Percentiles rank a stretch among this genome's conserved stretches.
Conservation (phyloP, 2,888 invertebrate genomes). For the Neocrepidodera transversa region DNA sequence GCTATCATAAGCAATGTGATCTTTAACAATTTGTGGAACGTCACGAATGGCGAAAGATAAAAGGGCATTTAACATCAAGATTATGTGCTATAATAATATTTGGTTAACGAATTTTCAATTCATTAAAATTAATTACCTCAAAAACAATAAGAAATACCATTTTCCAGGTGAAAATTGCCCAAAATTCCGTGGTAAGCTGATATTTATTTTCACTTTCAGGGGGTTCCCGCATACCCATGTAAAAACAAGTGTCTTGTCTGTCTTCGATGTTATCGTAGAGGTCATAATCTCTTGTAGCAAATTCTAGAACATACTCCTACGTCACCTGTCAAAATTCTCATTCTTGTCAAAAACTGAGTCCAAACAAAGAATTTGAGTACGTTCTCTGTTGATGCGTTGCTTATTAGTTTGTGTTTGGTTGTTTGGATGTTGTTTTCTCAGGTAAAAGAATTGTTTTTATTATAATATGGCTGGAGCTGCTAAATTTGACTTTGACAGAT, state of each 20-base stretch:
- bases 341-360: too few species aligned
- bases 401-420: too few species aligned
- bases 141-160: conserved; percentile 68
- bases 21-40: conserved; percentile 5
- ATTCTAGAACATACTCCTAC: conserved; percentile 36
- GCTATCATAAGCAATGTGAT: conserved; percentile 21
- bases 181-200: conserved; percentile 61
- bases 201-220: conserved; percentile 51
- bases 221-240: conserved; percentile 57
- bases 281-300: conserved; percentile 41
- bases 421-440: too few species aligned
- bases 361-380: too few species aligned
- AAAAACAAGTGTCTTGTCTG: conserved; percentile 51
- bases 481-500: too few species aligned
- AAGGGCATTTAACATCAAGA: conserved; percentile 66
- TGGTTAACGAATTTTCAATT: not conserved
- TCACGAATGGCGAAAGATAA: conserved; percentile 64
- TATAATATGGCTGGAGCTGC: too few species aligned
- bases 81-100: conserved; percentile 59
- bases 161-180: conserved; percentile 66
- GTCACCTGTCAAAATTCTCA: too few species aligned
- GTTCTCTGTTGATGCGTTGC: too few species aligned
- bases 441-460: too few species aligned
- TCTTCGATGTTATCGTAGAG: conserved; percentile 5
- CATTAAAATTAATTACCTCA: conserved; percentile 59